Conservation (phyloP, 1,140 invertebrate species). For the Steinernema khuongi region DNA sequence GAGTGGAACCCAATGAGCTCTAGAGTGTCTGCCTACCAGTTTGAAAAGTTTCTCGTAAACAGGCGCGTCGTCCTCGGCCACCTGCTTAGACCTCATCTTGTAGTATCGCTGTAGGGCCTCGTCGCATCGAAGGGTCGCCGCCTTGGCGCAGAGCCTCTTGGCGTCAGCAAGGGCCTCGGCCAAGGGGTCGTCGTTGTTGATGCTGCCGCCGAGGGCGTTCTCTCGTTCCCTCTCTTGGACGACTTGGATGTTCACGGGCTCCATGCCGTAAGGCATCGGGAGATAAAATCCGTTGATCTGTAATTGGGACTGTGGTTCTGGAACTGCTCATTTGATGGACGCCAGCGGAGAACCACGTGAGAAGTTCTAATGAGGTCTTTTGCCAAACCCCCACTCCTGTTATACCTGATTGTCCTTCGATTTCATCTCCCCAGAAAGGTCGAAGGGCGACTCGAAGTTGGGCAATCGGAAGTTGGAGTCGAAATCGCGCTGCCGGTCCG, state of each 20-base stretch:
- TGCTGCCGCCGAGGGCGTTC: background rate
- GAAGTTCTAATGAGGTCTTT: background rate
- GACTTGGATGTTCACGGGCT: conserved; percentile 10
- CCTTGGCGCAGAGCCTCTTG: background rate
- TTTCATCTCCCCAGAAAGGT: conserved; percentile 2
- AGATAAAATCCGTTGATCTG: conserved; percentile 2
- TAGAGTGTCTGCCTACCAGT: background rate
- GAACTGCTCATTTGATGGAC: no score
- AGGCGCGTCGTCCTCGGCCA: background rate
- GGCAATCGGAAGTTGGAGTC: background rate
- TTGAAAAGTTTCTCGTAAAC: background rate
- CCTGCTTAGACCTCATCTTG: background rate
- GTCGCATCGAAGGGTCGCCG: background rate
- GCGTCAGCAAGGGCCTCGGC: background rate
- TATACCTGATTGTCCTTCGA: conserved; percentile 4
- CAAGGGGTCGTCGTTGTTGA: background rate
- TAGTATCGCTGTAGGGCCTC: background rate
- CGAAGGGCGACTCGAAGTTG: background rate
- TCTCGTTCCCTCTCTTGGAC: background rate
- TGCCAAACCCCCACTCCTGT: background rate
- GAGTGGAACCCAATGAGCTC: background rate
- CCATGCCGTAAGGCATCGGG: conserved; percentile 8
- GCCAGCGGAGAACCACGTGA: no score
- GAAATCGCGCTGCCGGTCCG: background rate
- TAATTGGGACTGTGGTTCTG: no score